Evolutionary conservation across 2,797 vertebrate genomes (phyloP).

Genomic region (Neopelma chrysocephalum): DNA sequence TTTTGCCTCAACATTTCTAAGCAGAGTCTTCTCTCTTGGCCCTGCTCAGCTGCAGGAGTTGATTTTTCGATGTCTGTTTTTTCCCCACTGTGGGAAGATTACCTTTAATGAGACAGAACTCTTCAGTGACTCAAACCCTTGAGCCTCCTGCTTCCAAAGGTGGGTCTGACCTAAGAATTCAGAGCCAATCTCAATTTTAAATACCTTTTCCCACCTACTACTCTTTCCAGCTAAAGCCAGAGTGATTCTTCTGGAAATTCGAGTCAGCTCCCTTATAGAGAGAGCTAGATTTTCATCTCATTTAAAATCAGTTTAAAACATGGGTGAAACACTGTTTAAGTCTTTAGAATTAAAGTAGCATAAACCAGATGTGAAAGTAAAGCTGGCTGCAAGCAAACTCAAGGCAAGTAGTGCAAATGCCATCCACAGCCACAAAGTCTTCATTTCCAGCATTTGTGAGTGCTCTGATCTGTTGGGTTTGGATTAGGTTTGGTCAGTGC

Average conservation of each 20-base stretch:
- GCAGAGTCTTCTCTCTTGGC: background rate
- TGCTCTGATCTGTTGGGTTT: background rate
- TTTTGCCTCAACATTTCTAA: background rate
- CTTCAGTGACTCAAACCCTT: background rate
- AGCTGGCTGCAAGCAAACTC: background rate
- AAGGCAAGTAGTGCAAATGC: background rate
- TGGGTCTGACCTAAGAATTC: background rate
- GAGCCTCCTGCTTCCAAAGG: background rate
- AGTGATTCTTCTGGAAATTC: background rate
- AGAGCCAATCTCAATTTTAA: background rate
- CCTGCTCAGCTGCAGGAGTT: background rate
- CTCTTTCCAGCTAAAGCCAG: background rate
- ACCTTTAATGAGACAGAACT: background rate
- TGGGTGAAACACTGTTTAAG: background rate
- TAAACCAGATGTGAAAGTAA: background rate
- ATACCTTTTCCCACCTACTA: background rate
- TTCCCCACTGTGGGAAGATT: background rate
- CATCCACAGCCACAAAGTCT: background rate
- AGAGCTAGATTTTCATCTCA: background rate
- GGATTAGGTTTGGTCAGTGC: background rate
- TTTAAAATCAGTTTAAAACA: background rate
- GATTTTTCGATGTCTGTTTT: background rate
- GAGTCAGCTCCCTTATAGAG: background rate
- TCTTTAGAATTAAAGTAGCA: background rate
- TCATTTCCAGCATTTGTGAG: background rate